A percentile compares a stretch with the other conserved stretches of the same genome.
Conservation (phyloP, 2,888 invertebrate species). For the Hymenopus coronatus region DNA sequence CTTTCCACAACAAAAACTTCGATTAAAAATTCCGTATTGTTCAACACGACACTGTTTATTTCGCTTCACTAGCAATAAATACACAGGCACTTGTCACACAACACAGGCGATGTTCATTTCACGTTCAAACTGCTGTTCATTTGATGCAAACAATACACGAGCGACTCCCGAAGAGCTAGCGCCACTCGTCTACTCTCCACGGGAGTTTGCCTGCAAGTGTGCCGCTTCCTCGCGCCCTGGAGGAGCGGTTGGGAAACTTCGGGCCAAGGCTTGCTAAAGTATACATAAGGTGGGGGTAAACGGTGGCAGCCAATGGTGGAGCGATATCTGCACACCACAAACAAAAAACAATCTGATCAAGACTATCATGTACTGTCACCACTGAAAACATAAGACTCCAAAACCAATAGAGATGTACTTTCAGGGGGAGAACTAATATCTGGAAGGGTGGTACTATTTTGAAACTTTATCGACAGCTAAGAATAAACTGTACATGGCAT, state of each 20-base stretch:
- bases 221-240: background rate
- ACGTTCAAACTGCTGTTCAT: no score
- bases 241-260: background rate
- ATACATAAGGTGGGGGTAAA: background rate
- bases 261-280: background rate
- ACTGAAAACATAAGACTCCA: background rate
- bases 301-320: background rate
- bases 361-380: background rate
- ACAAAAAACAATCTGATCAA: background rate
- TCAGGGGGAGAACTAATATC: no score
- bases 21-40: background rate
- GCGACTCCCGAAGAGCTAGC: constrained; percentile 16
- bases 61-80: background rate
- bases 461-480: no score
- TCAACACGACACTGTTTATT: background rate
- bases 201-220: constrained; percentile 20
- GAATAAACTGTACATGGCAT: no score
- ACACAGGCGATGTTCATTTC: background rate
- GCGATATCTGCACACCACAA: background rate
- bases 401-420: no score
- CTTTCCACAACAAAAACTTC: background rate
- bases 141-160: background rate
- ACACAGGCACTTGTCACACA: background rate
- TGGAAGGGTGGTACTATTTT: no score
- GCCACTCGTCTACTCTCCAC: constrained; percentile 24